Evolutionary conservation across 2,113 vertebrate genomes (phyloP).

Genomic region (Oreotrochilus melanogaster): DNA sequence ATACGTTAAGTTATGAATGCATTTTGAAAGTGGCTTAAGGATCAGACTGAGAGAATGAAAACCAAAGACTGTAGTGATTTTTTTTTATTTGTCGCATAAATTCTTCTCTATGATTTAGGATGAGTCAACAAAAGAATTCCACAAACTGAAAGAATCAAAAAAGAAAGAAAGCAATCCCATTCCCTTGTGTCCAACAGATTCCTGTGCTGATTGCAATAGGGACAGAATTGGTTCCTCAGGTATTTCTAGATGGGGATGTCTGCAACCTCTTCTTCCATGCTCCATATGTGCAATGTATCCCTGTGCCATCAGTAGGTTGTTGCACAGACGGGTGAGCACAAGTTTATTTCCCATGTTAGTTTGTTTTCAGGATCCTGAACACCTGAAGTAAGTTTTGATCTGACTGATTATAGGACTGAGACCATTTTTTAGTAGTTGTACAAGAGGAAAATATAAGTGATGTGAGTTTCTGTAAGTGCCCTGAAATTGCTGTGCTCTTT

Average conservation of each 20-base stretch:
- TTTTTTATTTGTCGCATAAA: neutral
- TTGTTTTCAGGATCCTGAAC: neutral
- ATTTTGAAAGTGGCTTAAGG: neutral
- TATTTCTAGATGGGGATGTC: neutral
- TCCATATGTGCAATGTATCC: neutral
- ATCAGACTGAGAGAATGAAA: neutral
- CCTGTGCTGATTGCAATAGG: neutral
- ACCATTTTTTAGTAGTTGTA: neutral
- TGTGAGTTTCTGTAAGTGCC: neutral
- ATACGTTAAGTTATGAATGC: neutral
- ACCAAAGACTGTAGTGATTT: neutral
- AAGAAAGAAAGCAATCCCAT: neutral
- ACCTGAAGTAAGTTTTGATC: neutral
- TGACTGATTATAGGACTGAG: neutral
- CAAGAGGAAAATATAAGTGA: neutral
- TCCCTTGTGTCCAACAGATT: neutral
- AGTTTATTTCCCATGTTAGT: neutral
- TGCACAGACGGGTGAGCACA: neutral
- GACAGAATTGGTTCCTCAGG: neutral
- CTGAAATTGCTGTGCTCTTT: neutral
- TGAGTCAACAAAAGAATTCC: neutral
- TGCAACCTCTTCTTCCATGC: neutral
- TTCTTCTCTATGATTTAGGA: neutral
- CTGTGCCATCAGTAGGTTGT: neutral
- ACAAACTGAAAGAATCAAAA: neutral